Evolutionary conservation across 2,888 invertebrate species (phyloP).

Genomic region (Emmelina monodactyla): DNA sequence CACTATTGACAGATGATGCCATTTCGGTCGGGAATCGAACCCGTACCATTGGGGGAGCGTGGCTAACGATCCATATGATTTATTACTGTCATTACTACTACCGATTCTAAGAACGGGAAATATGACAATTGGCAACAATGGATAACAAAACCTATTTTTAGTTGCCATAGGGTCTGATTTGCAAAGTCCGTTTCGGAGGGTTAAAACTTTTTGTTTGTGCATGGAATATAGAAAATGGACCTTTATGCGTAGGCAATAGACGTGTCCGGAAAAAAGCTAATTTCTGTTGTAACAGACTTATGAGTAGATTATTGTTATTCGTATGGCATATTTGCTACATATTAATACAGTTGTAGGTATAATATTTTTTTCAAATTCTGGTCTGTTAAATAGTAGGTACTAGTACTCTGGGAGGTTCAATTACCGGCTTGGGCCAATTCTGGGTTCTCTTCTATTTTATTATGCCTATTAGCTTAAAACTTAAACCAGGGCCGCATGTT

Average conservation of each 20-base stretch:
- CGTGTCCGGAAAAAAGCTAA: slow-evolving; percentile 2
- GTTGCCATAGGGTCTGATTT: slow-evolving; percentile 12
- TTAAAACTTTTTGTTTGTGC: slow-evolving; percentile 16
- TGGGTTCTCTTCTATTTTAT: no score
- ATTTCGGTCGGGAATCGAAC: slow-evolving; percentile 63
- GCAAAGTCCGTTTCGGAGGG: slow-evolving; percentile 2
- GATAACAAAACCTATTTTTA: slow-evolving; percentile 7
- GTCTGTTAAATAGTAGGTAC: no score
- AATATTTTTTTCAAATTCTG: no score
- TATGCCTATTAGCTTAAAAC: no score
- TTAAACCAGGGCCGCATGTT: no score
- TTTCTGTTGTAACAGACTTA: no score
- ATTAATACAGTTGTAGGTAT: no score
- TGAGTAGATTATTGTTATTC: no score
- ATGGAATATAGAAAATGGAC: neutral
- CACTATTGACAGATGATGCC: slow-evolving; percentile 64
- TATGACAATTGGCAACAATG: slow-evolving; percentile 22
- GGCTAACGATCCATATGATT: slow-evolving; percentile 65
- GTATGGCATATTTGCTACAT: no score
- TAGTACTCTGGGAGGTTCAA: no score
- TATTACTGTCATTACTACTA: slow-evolving; percentile 60
- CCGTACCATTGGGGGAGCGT: slow-evolving; percentile 47
- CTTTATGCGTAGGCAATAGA: neutral
- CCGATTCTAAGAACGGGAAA: slow-evolving; percentile 31
- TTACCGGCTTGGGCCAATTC: no score